Evolutionary conservation across 2,113 vertebrate species (phyloP).

Genomic region (Semicossyphus pulcher): DNA sequence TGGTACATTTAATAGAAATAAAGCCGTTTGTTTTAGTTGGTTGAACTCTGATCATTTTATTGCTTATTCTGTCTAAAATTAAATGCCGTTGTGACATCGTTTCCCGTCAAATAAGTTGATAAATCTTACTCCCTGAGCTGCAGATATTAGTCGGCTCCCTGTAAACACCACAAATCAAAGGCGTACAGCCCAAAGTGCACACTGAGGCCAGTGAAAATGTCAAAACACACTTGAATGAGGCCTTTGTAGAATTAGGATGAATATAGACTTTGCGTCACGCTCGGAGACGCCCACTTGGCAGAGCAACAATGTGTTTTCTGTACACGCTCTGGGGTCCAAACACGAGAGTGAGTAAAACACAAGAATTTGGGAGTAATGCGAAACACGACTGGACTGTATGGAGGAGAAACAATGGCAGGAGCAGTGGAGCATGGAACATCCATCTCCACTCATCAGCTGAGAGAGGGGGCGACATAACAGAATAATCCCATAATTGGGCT

Average conservation of each 20-base stretch:
- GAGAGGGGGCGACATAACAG: constrained; percentile 54
- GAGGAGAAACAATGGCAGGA: constrained; percentile 61
- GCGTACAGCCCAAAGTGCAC: constrained; percentile 33
- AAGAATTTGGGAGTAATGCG: constrained; percentile 35
- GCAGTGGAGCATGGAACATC: constrained; percentile 47
- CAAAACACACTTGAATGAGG: constrained; percentile 62
- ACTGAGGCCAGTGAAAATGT: constrained; percentile 54
- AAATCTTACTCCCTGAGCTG: not conserved
- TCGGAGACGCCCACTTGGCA: constrained; percentile 69
- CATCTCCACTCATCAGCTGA: constrained; percentile 51
- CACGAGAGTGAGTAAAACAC: constrained; percentile 55
- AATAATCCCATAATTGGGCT: constrained; percentile 61
- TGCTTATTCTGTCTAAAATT: not conserved
- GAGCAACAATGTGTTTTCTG: constrained; percentile 72
- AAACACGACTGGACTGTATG: constrained; percentile 22
- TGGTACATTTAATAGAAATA: constrained; percentile 2
- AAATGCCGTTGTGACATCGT: not conserved
- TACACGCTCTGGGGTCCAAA: constrained; percentile 47
- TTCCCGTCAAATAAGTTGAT: not conserved
- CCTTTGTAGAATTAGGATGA: constrained; percentile 72
- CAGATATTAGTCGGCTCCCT: not conserved
- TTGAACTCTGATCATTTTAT: not conserved
- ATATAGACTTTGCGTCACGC: constrained; percentile 58
- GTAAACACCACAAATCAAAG: not conserved
- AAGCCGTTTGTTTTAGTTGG: not conserved